Conservation (phyloP, 2,888 invertebrate species). For the Lissonota sp. region DNA sequence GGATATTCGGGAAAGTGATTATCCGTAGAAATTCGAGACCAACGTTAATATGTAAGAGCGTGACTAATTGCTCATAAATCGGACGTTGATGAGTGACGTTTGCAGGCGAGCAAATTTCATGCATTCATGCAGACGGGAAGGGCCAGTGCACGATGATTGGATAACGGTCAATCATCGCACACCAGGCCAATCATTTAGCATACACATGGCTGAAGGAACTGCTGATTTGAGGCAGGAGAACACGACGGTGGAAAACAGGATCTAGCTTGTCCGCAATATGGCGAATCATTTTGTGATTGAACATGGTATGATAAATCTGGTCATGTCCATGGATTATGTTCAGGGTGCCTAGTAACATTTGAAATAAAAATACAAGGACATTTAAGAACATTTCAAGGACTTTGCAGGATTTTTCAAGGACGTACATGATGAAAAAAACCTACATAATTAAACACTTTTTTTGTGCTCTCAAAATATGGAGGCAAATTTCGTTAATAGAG, state of each 20-base stretch:
- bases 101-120: constrained; percentile 39
- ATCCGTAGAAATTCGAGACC: constrained; percentile 26
- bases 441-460: no score
- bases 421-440: no score
- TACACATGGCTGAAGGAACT: no score
- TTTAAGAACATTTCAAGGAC: no score
- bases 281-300: constrained; percentile 54
- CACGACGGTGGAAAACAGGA: constrained; percentile 4
- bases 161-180: constrained; percentile 12
- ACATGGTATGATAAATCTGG: constrained; percentile 69
- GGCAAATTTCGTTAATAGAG: no score
- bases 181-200: neutral
- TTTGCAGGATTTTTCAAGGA: no score
- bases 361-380: no score
- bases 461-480: no score
- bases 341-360: no score
- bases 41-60: constrained; percentile 34
- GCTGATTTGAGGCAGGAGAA: neutral
- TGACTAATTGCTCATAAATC: constrained; percentile 49
- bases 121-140: constrained; percentile 17
- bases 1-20: constrained; percentile 14
- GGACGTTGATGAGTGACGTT: constrained; percentile 40
- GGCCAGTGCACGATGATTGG: constrained; percentile 27
- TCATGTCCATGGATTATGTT: constrained; percentile 62
- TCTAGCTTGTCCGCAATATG: constrained; percentile 32